Evolutionary conservation across 1,140 invertebrate species (phyloP), one percentile per base, ranked within the genome.

Genomic region (Drosophila sturtevanti): DNA sequence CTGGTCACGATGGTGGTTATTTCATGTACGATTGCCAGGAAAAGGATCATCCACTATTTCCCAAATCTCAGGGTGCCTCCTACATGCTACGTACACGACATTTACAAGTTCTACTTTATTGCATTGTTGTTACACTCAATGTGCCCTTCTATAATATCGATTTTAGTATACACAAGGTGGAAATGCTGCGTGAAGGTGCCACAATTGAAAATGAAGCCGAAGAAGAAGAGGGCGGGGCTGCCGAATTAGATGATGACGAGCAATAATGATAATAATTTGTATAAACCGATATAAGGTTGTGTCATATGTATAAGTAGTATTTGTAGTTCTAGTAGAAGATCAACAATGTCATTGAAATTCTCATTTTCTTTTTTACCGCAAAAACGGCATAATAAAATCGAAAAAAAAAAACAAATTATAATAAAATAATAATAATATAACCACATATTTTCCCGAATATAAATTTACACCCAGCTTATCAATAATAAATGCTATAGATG

Each of bases 21-120:
- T 94, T 94, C 70, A 93, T 95, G 94, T 95, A 93, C 79, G 94
- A 95, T 72, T 94, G 93, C 71, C 93, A 94, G 84, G 93, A 93
- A 62, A 92, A 92, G 77, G 94, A 94, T 24, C 91, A 92, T 14
- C 94, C 94, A 0, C 89, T 94, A 79, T 95, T 94, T 87, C 91
- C 92, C 48, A 93, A 94, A 2, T 92, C 93, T 11, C 92, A 93
- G 78, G 94, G 94, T 4, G 91, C 92, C 21, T 92, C 94, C 2
- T 95, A 94, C 72, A 90, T 94, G 60, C 87, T 95, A 37, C 93
- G 94, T 77, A 94, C 93, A 58, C 93, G 93, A n/a, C 94, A 93
- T 52, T 80, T 94, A 0, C 94, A 94, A 70, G 92, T 94, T 73
- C 89, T 95, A n/a, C 89, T 95, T 63, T 94, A 94, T 79, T 93